Conservation (phyloP, 2,888 invertebrate genomes). For the Nipponacmea schrenckii region DNA sequence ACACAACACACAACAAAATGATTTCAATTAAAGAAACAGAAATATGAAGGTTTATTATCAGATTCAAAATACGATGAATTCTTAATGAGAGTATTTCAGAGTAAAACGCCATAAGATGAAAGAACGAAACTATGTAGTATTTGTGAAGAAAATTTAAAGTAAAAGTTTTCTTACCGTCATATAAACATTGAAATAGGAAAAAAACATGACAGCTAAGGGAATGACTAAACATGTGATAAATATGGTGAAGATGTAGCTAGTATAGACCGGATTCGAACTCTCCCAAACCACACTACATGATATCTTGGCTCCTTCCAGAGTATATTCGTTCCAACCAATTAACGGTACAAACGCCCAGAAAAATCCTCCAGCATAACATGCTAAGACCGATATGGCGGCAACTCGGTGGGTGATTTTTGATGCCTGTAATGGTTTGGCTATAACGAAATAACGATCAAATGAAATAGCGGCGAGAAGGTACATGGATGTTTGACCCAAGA, state of each 20-base stretch:
- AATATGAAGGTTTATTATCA: no score
- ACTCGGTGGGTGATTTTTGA: conserved; percentile 42
- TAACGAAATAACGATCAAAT: conserved; percentile 55
- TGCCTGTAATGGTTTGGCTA: conserved; percentile 46
- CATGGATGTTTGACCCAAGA: conserved; percentile 49
- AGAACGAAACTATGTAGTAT: no score
- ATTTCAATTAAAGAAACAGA: no score
- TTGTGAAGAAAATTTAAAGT: no score
- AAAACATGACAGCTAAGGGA: conserved; percentile 45
- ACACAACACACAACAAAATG: no score
- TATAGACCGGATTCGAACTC: conserved; percentile 32
- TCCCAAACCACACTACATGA: conserved; percentile 49
- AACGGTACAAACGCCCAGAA: conserved; percentile 53
- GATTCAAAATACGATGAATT: no score
- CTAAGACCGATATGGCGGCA: conserved; percentile 30
- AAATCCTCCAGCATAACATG: conserved; percentile 41
- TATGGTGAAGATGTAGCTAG: conserved; percentile 48
- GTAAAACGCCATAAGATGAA: no score
- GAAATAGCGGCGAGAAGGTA: conserved; percentile 54
- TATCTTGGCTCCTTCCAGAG: conserved; percentile 43
- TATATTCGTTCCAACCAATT: conserved; percentile 56
- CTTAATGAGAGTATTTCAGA: no score
- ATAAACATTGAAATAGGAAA: conserved; percentile 46
- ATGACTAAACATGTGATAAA: conserved; percentile 48
- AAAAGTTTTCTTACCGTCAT: conserved; percentile 49